Evolutionary conservation across 2,888 invertebrate genomes (phyloP).

Genomic region (Acrobasis suavella): DNA sequence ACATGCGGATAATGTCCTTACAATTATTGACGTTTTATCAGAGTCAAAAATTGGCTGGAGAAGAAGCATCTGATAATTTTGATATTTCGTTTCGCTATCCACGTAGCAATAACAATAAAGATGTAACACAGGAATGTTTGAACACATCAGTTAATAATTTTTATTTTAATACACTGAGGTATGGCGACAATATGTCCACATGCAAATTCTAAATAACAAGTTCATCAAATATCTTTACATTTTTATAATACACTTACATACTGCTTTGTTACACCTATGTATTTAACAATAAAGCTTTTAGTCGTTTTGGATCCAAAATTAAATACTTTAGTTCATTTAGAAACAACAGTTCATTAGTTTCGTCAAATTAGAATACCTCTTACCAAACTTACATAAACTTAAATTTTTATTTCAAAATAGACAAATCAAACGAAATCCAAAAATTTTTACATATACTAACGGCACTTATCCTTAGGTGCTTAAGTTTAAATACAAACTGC

Average conservation of each 20-base stretch:
- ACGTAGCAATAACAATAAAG: background rate
- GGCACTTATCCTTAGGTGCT: background rate
- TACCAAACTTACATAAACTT: conserved; percentile 10
- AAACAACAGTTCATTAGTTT: conserved; percentile 5
- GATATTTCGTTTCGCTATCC: conserved; percentile 2
- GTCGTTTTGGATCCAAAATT: conserved; percentile 21
- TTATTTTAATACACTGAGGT: background rate
- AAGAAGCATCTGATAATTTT: conserved; percentile 2
- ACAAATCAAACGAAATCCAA: background rate
- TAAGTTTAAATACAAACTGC: background rate
- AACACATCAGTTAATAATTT: conserved; percentile 6
- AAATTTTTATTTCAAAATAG: background rate
- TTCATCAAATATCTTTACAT: conserved; percentile 28
- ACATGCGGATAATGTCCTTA: background rate
- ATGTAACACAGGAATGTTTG: conserved; percentile 23
- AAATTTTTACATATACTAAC: background rate
- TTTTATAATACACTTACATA: conserved; percentile 31
- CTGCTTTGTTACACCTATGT: conserved; percentile 20
- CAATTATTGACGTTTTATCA: background rate
- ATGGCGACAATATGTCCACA: conserved; percentile 6
- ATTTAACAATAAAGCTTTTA: conserved; percentile 25
- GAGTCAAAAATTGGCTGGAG: background rate
- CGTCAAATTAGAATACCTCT: conserved; percentile 1
- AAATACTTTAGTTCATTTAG: conserved; percentile 19
- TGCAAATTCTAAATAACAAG: conserved; percentile 6